A percentile compares a stretch with the other conserved stretches of the same genome.
Conservation (phyloP, 2,888 invertebrate genomes). For the Cheilosia pagana region DNA sequence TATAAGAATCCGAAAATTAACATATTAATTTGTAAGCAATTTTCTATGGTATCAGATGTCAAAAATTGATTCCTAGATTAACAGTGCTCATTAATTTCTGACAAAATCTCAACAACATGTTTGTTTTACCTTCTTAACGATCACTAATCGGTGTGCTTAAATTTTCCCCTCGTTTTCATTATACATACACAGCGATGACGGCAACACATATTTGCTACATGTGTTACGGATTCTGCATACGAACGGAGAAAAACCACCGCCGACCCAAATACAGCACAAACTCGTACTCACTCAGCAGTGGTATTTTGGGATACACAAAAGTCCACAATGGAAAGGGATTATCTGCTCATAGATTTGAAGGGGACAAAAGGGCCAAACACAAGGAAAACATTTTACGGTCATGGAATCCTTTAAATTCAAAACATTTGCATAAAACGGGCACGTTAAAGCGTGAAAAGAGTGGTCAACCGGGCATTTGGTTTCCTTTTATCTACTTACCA, state of each 20-base stretch:
- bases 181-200: neutral
- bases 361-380: slow-evolving; percentile 36
- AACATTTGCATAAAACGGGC: slow-evolving; percentile 71
- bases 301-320: slow-evolving; percentile 50
- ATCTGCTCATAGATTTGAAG: slow-evolving; percentile 65
- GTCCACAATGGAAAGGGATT: slow-evolving; percentile 73
- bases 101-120: slow-evolving; percentile 39
- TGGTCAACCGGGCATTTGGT: slow-evolving; percentile 50
- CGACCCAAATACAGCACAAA: slow-evolving; percentile 7
- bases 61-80: slow-evolving; percentile 62
- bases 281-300: slow-evolving; percentile 4
- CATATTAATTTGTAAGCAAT: slow-evolving; percentile 72
- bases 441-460: slow-evolving; percentile 73
- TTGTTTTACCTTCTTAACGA: slow-evolving; percentile 47
- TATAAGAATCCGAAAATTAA: slow-evolving; percentile 59
- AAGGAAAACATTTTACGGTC: slow-evolving; percentile 67
- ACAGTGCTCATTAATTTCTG: slow-evolving; percentile 51
- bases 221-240: slow-evolving; percentile 54
- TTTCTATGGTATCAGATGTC: slow-evolving; percentile 63
- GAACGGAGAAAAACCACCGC: slow-evolving; percentile 25
- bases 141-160: slow-evolving; percentile 51
- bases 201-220: slow-evolving; percentile 52
- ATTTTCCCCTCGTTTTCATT: slow-evolving; percentile 17
- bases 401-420: slow-evolving; percentile 70
- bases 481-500: neutral